These are phyloP conservation scores for Coracias cyanogaster DNA, from an alignment of 2,797 vertebrate species.

Conservation along the genomic window DNA sequence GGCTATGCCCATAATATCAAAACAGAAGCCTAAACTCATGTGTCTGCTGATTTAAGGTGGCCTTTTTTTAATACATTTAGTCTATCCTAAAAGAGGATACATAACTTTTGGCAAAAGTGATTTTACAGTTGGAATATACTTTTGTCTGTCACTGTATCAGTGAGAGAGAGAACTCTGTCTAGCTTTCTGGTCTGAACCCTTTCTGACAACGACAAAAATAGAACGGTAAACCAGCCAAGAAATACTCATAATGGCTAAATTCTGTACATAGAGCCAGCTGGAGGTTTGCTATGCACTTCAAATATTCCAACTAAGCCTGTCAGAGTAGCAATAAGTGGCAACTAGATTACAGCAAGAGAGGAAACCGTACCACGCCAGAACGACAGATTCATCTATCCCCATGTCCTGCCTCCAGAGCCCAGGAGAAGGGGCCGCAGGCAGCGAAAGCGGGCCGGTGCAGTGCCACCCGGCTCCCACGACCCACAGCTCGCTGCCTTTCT, in stretches of 20 bases:
- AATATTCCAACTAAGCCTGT: neutral
- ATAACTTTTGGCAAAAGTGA: neutral
- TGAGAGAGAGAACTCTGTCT: neutral
- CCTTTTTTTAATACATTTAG: neutral
- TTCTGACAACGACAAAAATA: slow-evolving; percentile 30
- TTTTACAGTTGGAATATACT: neutral
- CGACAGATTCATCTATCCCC: neutral
- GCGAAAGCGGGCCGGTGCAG: neutral
- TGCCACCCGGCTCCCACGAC: neutral
- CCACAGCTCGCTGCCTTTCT: neutral
- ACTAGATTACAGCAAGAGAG: neutral
- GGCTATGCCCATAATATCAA: neutral
- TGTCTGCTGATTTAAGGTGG: neutral
- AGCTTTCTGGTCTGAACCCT: neutral
- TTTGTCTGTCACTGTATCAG: neutral
- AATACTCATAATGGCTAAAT: neutral
- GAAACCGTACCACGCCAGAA: neutral
- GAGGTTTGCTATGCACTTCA: neutral
- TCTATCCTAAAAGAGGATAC: neutral
- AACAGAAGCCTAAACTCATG: neutral
- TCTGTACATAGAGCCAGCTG: neutral
- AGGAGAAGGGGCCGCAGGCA: neutral
- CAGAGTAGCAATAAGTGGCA: neutral
- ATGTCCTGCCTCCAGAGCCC: neutral
- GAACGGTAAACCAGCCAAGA: neutral